phyloP scores from a whole-genome alignment of 2,797 vertebrate genomes.

The Tachyglossus aculeatus region DNA sequence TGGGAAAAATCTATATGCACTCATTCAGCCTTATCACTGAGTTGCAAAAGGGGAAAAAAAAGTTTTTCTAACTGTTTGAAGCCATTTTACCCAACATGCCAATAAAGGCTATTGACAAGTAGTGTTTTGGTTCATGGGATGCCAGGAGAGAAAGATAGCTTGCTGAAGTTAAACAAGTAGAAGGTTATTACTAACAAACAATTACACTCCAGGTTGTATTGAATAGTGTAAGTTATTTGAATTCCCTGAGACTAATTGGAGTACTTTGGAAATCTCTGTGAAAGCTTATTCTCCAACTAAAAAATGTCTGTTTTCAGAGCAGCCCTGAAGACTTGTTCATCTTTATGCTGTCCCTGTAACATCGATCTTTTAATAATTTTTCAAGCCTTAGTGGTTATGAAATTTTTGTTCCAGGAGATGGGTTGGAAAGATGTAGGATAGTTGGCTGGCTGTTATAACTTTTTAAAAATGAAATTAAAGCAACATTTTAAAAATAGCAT shows the following conservation, averaged over 20 bases:
- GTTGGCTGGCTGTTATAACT: no score
- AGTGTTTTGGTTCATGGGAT: slow-evolving; percentile 29
- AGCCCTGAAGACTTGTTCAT: no score
- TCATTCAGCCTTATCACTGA: slow-evolving; percentile 48
- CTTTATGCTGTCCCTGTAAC: no score
- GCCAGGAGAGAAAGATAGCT: not conserved
- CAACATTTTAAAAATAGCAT: no score
- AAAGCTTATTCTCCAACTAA: slow-evolving; percentile 11
- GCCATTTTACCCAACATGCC: slow-evolving; percentile 27
- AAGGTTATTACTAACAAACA: slow-evolving; percentile 43
- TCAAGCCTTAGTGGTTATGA: no score
- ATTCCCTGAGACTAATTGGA: slow-evolving; percentile 38
- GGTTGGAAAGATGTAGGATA: no score
- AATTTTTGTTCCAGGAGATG: no score
- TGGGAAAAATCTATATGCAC: slow-evolving; percentile 37
- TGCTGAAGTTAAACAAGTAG: slow-evolving; percentile 23
- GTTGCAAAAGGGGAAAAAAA: slow-evolving; percentile 49
- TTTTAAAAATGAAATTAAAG: no score
- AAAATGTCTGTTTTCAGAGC: slow-evolving; percentile 5
- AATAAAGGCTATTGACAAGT: slow-evolving; percentile 49
- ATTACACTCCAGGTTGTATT: slow-evolving; percentile 19
- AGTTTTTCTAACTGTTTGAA: slow-evolving; percentile 28
- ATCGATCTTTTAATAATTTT: no score
- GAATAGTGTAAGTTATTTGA: slow-evolving; percentile 11
- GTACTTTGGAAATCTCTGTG: not conserved